These are phyloP conservation scores for Neotoma lepida DNA, from an alignment of 2,113 vertebrate species.

Conservation along the genomic window DNA sequence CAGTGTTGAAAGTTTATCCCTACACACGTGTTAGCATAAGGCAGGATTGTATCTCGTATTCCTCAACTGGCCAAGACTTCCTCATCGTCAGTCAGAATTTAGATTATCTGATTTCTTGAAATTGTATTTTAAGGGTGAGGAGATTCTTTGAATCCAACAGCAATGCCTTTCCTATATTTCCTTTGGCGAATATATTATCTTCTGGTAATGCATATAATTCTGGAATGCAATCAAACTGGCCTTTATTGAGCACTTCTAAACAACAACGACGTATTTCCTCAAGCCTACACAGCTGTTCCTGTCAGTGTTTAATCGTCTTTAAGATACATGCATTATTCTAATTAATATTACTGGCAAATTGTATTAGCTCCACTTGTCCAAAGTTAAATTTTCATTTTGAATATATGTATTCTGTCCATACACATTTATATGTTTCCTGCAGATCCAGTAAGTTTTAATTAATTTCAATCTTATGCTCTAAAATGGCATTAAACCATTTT, in stretches of 20 bases:
- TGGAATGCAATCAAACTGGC: conserved; percentile 16
- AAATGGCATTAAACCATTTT: background rate
- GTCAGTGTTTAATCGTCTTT: conserved; percentile 24
- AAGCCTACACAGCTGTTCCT: background rate
- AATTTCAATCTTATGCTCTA: conserved; percentile 1
- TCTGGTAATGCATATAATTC: conserved; percentile 19
- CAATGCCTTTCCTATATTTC: background rate
- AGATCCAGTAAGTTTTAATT: conserved; percentile 41
- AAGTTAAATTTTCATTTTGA: conserved; percentile 42
- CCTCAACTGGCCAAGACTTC: background rate
- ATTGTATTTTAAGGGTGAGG: conserved; percentile 19
- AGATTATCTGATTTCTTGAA: conserved; percentile 24
- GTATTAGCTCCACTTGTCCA: conserved; percentile 20
- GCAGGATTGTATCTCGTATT: background rate
- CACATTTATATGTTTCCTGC: background rate
- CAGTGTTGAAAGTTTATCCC: background rate
- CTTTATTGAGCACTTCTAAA: conserved; percentile 37
- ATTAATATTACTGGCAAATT: conserved; percentile 36
- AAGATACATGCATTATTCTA: background rate
- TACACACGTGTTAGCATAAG: background rate
- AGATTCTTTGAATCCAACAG: conserved; percentile 18
- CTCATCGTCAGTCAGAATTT: background rate
- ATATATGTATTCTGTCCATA: background rate
- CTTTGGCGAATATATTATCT: background rate
- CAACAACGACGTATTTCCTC: background rate